phyloP scores from a whole-genome alignment of 2,888 invertebrate genomes.

The Psylliodes chrysocephalus region DNA sequence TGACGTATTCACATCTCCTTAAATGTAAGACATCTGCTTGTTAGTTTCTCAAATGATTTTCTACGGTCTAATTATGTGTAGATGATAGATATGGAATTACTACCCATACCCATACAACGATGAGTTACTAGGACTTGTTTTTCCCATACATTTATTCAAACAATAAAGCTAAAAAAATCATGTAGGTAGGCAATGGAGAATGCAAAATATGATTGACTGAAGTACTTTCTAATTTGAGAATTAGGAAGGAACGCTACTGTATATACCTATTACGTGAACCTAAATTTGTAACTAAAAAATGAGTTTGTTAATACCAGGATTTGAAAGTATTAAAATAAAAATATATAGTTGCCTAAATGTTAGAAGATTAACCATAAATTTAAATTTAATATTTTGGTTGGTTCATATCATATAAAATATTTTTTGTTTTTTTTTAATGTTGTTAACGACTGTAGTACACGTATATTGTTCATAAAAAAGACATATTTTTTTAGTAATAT shows the following conservation, averaged over 20 bases:
- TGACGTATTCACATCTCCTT: conserved; percentile 4
- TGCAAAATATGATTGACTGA: background rate
- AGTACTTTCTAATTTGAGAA: background rate
- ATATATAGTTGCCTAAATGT: too few species aligned
- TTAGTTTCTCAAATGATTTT: conserved; percentile 15
- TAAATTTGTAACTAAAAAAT: too few species aligned
- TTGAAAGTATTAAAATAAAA: too few species aligned
- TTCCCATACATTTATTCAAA: background rate
- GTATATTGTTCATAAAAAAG: too few species aligned
- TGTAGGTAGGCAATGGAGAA: background rate
- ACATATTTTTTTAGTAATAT: too few species aligned
- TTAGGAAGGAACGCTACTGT: background rate
- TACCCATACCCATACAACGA: background rate
- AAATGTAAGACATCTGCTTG: conserved; percentile 2
- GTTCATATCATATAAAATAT: too few species aligned
- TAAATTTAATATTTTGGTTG: too few species aligned
- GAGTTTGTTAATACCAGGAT: too few species aligned
- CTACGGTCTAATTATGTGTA: conserved; percentile 6
- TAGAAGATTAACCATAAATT: too few species aligned
- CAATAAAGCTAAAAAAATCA: background rate
- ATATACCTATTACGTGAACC: too few species aligned
- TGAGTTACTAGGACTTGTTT: conserved; percentile 8
- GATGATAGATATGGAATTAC: conserved; percentile 5
- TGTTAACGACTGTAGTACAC: too few species aligned
- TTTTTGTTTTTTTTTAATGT: too few species aligned